These are phyloP conservation scores for Lethrus apterus DNA, from an alignment of 1,140 invertebrate species.

Conservation along the genomic window DNA sequence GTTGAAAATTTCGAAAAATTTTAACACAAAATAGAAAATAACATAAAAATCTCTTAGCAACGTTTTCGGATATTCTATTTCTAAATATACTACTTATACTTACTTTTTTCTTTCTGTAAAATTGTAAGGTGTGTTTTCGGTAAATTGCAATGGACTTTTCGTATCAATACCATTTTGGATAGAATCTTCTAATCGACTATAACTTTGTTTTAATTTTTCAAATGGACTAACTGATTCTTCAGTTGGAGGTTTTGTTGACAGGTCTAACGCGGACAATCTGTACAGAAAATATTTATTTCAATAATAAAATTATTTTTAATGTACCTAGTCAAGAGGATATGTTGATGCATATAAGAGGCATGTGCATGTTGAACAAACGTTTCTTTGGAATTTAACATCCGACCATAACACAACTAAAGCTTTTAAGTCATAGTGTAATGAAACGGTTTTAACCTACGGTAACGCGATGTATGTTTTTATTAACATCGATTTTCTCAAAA, in stretches of 20 bases:
- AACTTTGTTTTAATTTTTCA: conserved; percentile 33
- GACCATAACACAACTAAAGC: conserved; percentile 9
- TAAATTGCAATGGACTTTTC: conserved; percentile 21
- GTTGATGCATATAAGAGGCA: conserved; percentile 38
- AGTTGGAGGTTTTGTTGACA: conserved; percentile 31
- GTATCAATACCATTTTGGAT: conserved; percentile 4
- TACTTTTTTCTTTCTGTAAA: conserved; percentile 33
- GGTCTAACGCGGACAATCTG: conserved; percentile 37
- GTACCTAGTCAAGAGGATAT: conserved; percentile 40
- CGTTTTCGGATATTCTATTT: neutral
- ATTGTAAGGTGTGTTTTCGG: conserved; percentile 12
- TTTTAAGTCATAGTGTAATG: neutral
- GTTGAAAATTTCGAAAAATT: too few species aligned
- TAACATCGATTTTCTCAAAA: conserved; percentile 3
- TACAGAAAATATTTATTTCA: too few species aligned
- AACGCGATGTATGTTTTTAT: conserved; percentile 13
- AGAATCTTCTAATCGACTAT: conserved; percentile 3
- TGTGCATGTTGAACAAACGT: conserved; percentile 29
- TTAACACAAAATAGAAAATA: too few species aligned
- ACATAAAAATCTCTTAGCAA: too few species aligned
- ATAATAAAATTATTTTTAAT: too few species aligned
- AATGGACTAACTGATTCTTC: conserved; percentile 27
- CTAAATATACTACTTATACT: conserved; percentile 12
- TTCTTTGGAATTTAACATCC: conserved; percentile 33
- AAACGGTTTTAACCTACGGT: conserved; percentile 12